These are phyloP conservation scores for Zosterops japonicus DNA, from an alignment of 2,113 vertebrate species.

Conservation along the genomic window DNA sequence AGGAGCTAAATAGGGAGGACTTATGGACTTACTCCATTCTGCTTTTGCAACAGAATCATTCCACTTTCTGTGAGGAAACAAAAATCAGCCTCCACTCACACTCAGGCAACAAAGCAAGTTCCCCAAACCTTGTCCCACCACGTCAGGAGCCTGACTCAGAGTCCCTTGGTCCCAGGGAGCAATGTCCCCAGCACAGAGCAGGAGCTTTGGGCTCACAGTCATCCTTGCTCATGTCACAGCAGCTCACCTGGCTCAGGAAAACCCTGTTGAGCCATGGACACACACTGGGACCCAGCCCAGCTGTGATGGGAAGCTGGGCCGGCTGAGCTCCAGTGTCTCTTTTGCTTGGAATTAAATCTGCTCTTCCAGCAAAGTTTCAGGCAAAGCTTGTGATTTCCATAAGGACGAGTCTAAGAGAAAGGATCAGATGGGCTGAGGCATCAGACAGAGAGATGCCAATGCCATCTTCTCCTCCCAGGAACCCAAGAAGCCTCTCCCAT, in stretches of 20 bases:
- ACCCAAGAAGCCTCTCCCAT: not conserved
- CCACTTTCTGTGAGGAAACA: not conserved
- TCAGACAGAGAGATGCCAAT: not conserved
- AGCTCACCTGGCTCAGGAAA: not conserved
- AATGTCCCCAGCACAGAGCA: not conserved
- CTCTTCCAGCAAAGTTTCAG: not conserved
- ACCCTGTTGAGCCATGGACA: no score
- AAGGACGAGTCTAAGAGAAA: not conserved
- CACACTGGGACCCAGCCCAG: not conserved
- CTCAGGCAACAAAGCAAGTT: not conserved
- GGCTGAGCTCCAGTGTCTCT: not conserved
- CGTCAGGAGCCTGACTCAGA: fast-evolving
- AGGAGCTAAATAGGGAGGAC: not conserved
- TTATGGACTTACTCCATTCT: not conserved
- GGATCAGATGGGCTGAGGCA: not conserved
- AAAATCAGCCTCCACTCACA: not conserved
- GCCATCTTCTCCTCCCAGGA: not conserved
- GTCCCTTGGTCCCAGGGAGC: not conserved
- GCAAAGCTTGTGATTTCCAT: not conserved
- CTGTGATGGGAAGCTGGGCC: not conserved
- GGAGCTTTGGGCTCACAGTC: not conserved
- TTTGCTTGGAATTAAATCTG: not conserved
- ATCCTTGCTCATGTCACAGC: not conserved
- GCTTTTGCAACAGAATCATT: not conserved
- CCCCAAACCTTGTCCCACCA: not conserved